These are phyloP conservation scores for Zelleria hepariella DNA, from an alignment of 2,888 invertebrate species.

Conservation along the genomic window DNA sequence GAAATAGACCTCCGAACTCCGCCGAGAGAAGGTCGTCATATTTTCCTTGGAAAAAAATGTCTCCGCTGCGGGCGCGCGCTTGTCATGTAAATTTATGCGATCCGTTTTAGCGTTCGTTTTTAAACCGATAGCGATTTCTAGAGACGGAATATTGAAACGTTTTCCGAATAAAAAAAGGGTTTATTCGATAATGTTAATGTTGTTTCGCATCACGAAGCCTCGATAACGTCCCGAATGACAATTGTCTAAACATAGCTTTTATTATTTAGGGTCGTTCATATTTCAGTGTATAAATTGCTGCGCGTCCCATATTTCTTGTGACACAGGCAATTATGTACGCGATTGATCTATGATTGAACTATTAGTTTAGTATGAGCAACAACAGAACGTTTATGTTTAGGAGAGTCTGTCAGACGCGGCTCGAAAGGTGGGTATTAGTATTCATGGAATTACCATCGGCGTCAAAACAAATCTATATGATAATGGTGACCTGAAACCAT, in stretches of 20 bases:
- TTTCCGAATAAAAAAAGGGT: constrained; percentile 44
- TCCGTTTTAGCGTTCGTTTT: constrained; percentile 56
- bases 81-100: constrained; percentile 69
- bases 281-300: background rate
- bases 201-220: constrained; percentile 47
- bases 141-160: constrained; percentile 57
- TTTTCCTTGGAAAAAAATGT: constrained; percentile 67
- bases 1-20: constrained; percentile 65
- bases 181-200: constrained; percentile 37
- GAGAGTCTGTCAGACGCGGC: background rate
- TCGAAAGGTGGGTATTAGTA: background rate
- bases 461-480: background rate
- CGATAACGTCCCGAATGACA: constrained; percentile 20
- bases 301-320: too few species aligned
- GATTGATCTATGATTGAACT: too few species aligned
- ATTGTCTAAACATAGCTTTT: background rate
- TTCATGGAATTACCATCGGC: background rate
- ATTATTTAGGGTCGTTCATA: background rate
- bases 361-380: too few species aligned
- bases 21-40: constrained; percentile 62
- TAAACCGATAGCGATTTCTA: constrained; percentile 62
- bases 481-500: background rate
- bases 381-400: background rate
- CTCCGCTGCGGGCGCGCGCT: constrained; percentile 44
- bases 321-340: too few species aligned